Evolutionary conservation across 2,797 vertebrate species (phyloP), one percentile per base, ranked within the genome.

Genomic region (Brachyalestes nurse): DNA sequence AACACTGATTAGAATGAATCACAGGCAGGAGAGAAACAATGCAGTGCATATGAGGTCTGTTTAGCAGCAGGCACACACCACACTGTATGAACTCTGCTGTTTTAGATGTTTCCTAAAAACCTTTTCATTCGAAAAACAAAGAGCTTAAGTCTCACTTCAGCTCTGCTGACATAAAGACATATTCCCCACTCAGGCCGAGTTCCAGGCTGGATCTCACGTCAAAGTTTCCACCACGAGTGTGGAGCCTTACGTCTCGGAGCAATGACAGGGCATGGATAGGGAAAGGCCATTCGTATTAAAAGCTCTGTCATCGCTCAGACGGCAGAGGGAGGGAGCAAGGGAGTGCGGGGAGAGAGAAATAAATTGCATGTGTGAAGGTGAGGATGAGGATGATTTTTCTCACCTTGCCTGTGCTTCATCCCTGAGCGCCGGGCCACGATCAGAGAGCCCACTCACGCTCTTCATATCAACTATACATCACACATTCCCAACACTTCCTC

Each of bases 401-500:
- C 75, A 77, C 80, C 67, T 82, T 57, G 61, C 72, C 53, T 55
- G 51, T 45, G 49, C 67, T 71, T 77, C 57, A 49, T 82, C 75
- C 67, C 74, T 47, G 55, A 77, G 65, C 74, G 71, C 80, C 76
- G 66, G 67, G 42, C 65, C 66, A 42, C 47, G 61, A 77, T 82
- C 75, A 66, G 57, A 82, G 67, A 77, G 53, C 69, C 80, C 49
- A 34, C 75, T 82, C 80, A 49, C n/a, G 64, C 58, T 69, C 79
- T 47, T 77, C 80, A 49, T 72, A 82, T 82, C 75, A 82, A 72
- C 67, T 66, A 82, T 81, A 81, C 75, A 82, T 82, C 80, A 78
- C 69, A 66, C 69, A 58, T 75, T 21, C 34, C 69, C 14, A 17
- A 57, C 70, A 72, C 51, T 17, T 57, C 75, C 19, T 23, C 34